Percentiles rank a stretch among this genome's conserved stretches.
phyloP scores from a whole-genome alignment of 2,797 vertebrate genomes.

The Prunella strophiata region DNA sequence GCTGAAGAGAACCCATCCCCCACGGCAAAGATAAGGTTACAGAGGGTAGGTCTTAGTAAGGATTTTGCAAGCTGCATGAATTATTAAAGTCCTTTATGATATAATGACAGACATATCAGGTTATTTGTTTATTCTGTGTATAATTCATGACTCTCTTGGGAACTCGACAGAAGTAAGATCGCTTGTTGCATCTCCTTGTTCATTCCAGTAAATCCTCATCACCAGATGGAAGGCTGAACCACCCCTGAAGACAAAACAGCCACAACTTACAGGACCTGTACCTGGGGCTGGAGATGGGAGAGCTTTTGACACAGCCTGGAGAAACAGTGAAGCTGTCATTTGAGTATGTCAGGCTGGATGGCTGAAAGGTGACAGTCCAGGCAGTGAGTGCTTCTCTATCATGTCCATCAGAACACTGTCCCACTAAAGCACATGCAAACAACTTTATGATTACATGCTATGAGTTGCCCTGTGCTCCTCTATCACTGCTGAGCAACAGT shows the following conservation, averaged over 20 bases:
- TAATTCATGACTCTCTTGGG: constrained; percentile 75
- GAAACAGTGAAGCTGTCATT: not conserved
- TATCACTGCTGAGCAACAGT: not conserved
- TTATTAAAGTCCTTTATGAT: constrained; percentile 79
- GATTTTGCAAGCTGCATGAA: constrained; percentile 68
- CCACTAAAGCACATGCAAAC: not conserved
- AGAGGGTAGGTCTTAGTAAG: constrained; percentile 28
- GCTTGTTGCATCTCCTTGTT: constrained; percentile 26
- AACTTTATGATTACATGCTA: not conserved
- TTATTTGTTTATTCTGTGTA: constrained; percentile 76
- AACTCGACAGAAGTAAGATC: constrained; percentile 18
- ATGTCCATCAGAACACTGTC: not conserved
- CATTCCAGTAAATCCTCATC: constrained; percentile 69
- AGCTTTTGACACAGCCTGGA: not conserved
- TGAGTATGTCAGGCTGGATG: not conserved
- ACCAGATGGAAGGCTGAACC: not conserved
- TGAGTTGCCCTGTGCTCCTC: not conserved
- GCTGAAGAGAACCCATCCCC: constrained; percentile 43
- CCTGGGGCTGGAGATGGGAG: not conserved
- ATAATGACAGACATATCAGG: constrained; percentile 69
- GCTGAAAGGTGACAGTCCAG: not conserved
- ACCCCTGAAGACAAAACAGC: not conserved
- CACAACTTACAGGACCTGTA: not conserved
- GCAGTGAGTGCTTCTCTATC: not conserved
- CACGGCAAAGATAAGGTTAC: not conserved